A percentile compares a stretch with the other conserved stretches of the same genome.
Evolutionary conservation across 2,888 invertebrate species (phyloP).

Genomic region (Lasioglossum vierecki): DNA sequence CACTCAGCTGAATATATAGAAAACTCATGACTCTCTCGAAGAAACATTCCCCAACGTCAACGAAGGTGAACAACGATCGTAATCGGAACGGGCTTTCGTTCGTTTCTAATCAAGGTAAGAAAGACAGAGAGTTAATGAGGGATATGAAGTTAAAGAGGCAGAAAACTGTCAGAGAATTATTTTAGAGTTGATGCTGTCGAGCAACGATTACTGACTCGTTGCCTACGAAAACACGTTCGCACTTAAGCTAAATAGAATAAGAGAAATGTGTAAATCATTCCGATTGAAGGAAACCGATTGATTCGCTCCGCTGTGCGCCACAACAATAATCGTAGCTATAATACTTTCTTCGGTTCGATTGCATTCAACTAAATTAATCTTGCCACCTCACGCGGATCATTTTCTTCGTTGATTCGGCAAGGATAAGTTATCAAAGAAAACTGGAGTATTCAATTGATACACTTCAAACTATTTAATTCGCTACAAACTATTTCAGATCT

Average conservation of each 20-base stretch:
- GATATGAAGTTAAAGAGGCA: constrained; percentile 35
- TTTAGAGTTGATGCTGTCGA: constrained; percentile 20
- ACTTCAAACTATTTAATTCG: not conserved
- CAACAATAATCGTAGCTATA: constrained; percentile 11
- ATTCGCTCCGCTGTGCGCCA: constrained; percentile 13
- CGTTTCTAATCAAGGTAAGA: constrained; percentile 52
- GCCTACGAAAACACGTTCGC: constrained; percentile 18
- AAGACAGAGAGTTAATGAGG: constrained; percentile 55
- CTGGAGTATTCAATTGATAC: too few relatives aligned
- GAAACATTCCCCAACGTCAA: constrained; percentile 41
- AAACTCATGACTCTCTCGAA: constrained; percentile 37
- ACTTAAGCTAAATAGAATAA: constrained; percentile 33
- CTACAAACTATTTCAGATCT: not conserved
- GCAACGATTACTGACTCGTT: constrained; percentile 14
- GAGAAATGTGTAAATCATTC: constrained; percentile 26
- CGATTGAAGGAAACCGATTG: constrained; percentile 7
- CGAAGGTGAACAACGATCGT: constrained; percentile 29
- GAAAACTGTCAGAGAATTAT: constrained; percentile 34
- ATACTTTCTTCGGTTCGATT: constrained; percentile 2
- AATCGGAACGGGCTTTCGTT: constrained; percentile 35
- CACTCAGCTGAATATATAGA: constrained; percentile 39
- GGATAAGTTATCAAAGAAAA: not conserved
- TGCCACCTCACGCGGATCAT: not conserved
- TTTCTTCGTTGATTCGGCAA: not conserved
- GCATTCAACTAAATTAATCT: not conserved